Evolutionary conservation across 2,888 invertebrate genomes (phyloP).

Genomic region (Microdon myrmicae): DNA sequence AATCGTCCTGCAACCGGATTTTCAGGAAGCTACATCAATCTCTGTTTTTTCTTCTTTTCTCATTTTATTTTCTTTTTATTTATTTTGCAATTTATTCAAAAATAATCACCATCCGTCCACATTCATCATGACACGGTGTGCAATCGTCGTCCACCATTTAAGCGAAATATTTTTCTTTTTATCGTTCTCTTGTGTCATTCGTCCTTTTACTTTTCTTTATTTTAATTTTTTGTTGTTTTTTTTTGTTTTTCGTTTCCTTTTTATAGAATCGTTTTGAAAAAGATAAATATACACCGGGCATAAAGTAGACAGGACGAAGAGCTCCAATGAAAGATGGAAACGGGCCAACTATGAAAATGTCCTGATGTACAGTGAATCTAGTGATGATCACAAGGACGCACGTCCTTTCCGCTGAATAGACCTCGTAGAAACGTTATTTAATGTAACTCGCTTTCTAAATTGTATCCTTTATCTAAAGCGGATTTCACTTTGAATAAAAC

Average conservation of each 20-base stretch:
- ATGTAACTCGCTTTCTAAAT: not conserved
- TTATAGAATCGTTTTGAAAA: conserved; percentile 4
- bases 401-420: not conserved
- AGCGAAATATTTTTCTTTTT: conserved; percentile 29
- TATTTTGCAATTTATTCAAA: conserved; percentile 43
- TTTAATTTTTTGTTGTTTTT: conserved; percentile 4
- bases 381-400: not conserved
- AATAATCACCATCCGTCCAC: conserved; percentile 44
- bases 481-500: conserved; percentile 4
- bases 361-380: not conserved
- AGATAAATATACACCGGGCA: conserved; percentile 28
- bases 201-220: conserved; percentile 2
- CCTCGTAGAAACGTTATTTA: conserved; percentile 10
- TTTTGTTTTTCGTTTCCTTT: not conserved
- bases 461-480: conserved; percentile 2
- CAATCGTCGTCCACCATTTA: conserved; percentile 45
- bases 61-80: conserved; percentile 2
- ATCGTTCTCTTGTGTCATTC: too few species aligned
- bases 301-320: not conserved
- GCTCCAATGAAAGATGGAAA: conserved; percentile 1
- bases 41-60: not conserved
- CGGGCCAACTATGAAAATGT: conserved; percentile 12
- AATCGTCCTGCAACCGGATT: conserved; percentile 17
- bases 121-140: conserved; percentile 48
- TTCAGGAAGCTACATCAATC: not conserved